These are phyloP conservation scores for Thamnaconus septentrionalis DNA, from an alignment of 2,113 vertebrate species.

Conservation along the genomic window DNA sequence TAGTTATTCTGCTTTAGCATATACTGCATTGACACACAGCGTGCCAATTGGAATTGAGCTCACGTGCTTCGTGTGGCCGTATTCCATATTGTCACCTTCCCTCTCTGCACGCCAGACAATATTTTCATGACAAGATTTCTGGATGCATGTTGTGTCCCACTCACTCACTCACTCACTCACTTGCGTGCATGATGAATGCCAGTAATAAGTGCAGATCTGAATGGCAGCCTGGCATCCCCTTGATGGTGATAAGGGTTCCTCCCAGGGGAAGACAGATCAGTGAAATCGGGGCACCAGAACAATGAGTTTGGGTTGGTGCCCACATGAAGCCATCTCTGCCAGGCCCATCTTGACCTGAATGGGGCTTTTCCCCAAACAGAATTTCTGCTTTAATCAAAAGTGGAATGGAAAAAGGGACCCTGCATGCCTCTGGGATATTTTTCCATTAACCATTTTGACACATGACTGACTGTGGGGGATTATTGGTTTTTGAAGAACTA, in stretches of 20 bases:
- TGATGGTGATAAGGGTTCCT: constrained; percentile 37
- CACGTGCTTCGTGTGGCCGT: too few species aligned
- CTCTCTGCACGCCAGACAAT: background rate
- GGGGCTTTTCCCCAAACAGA: constrained; percentile 78
- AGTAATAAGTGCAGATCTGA: constrained; percentile 53
- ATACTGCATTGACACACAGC: too few species aligned
- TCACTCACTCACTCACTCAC: background rate
- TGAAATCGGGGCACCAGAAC: constrained; percentile 55
- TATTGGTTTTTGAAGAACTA: constrained; percentile 99
- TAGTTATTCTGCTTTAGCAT: too few species aligned
- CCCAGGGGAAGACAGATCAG: constrained; percentile 49
- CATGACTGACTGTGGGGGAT: constrained; percentile 99
- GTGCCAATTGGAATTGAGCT: too few species aligned
- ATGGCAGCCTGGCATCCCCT: constrained; percentile 28
- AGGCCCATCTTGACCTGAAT: constrained; percentile 74
- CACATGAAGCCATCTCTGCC: constrained; percentile 60
- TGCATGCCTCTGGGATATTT: constrained; percentile 97
- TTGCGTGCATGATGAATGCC: constrained; percentile 15
- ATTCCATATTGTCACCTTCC: background rate
- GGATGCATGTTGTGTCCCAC: constrained; percentile 11
- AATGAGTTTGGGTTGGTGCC: constrained; percentile 54
- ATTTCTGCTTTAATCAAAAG: constrained; percentile 97
- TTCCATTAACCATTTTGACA: constrained; percentile 99
- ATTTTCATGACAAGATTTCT: constrained; percentile 4
- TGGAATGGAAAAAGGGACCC: constrained; percentile 88